Evolutionary conservation across 1,140 invertebrate genomes (phyloP), one percentile per base, ranked within the genome.

Genomic region (Drosophila quadrilineata): DNA sequence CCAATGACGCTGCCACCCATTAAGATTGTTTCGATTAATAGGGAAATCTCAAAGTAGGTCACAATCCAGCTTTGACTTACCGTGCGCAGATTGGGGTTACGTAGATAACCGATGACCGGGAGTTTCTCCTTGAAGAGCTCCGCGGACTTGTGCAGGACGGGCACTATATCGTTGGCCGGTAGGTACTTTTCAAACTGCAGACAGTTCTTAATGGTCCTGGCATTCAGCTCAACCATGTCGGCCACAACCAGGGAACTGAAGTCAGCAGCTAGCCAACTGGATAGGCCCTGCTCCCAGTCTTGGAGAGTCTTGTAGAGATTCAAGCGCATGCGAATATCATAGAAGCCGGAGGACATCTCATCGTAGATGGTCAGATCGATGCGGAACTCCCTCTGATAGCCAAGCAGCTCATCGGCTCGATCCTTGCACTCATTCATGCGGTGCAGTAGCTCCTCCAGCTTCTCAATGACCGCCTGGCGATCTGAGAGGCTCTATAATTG

Each of bases 291-390:
- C 3, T 93, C 92, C 96, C 96, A 97, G 21, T 93, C 92, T 21
- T 92, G 92, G 1, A 94, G 90, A 29, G 93, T 94, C 29, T 94
- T 93, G 94, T 96, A 97, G 0, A 98, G 89, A 29, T 95, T 91
- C 84, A 94, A 93, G 31, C 95, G 92, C 17, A 97, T 88, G 75
- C 94, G 95, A 0, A 97, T 92, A 68, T 96, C 94, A 53, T 92
- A 94, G 62, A 93, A 92, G 0, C 95, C 94, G 82, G 95, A 93
- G 56, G 96, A 95, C 35, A 98, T 90, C 9, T 94, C 92, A 29
- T 96, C 95, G 75, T 95, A 94, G 85, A 95, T 92, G 2, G 94
- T 94, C 12, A 96, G 92, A 82, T 96, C 95, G 16, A 95, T 91
- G 91, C 94, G 93, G 65, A 95, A 95, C 58, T 93, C 91, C 75